phyloP scores from a whole-genome alignment of 2,888 invertebrate species.

The Aphidius colemani region DNA sequence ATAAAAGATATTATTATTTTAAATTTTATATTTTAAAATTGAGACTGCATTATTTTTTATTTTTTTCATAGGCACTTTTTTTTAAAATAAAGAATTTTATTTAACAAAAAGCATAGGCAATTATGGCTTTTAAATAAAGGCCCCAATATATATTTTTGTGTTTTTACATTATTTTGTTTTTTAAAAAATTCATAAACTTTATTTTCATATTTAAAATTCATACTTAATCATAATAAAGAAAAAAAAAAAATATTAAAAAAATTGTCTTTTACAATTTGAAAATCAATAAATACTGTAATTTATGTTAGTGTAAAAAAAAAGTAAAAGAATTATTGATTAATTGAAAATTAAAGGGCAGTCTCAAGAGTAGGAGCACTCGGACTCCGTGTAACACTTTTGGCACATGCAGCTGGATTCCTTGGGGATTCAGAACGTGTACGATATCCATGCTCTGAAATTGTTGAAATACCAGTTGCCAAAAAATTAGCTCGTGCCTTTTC shows the following conservation, averaged over 20 bases:
- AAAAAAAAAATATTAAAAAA: neutral
- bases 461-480: slow-evolving; percentile 42
- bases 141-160: neutral
- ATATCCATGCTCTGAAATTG: slow-evolving; percentile 33
- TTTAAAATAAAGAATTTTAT: neutral
- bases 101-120: too few species aligned
- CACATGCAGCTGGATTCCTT: slow-evolving; percentile 36
- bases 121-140: neutral
- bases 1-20: neutral
- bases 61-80: slow-evolving; percentile 16
- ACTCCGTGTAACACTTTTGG: slow-evolving; percentile 50
- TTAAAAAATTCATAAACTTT: neutral
- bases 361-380: slow-evolving; percentile 56
- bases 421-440: slow-evolving; percentile 56
- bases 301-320: too few species aligned
- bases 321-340: neutral
- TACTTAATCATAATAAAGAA: too few species aligned
- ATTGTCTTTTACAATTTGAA: neutral
- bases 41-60: slow-evolving; percentile 7
- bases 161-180: neutral
- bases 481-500: slow-evolving; percentile 55
- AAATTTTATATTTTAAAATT: neutral
- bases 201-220: too few species aligned
- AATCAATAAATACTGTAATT: neutral
- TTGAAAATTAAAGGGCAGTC: slow-evolving; percentile 51